Percentiles rank a stretch among this genome's conserved stretches.
Conservation (phyloP, 2,797 vertebrate species). For the Hydrophis major region DNA sequence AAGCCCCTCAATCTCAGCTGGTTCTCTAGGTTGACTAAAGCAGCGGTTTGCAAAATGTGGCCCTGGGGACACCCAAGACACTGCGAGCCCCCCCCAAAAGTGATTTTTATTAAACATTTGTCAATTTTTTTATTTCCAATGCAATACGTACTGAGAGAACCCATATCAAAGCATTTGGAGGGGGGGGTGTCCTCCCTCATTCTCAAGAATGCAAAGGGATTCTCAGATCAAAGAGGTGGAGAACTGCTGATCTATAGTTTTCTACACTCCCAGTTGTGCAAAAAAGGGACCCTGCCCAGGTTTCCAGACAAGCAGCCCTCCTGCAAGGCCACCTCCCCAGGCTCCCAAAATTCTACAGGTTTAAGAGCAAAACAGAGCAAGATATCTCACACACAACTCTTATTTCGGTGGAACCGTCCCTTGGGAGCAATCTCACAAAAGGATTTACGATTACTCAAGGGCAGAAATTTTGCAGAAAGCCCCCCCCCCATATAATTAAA, state of each 20-base stretch:
- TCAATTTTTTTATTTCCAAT: neutral
- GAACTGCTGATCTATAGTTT: neutral
- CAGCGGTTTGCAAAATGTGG: neutral
- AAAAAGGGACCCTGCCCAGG: neutral
- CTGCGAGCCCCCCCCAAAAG: neutral
- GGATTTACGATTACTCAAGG: neutral
- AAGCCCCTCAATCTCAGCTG: neutral
- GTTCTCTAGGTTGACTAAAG: neutral
- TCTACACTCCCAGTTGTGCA: neutral
- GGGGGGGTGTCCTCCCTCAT: neutral
- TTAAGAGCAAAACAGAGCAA: neutral
- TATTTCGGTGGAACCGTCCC: neutral
- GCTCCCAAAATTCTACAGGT: neutral
- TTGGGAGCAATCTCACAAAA: neutral
- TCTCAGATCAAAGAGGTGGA: neutral
- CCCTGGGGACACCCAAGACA: neutral
- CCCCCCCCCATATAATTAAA: neutral
- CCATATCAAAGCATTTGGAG: neutral
- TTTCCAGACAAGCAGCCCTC: neutral
- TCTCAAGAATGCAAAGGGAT: neutral
- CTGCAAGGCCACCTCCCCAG: accelerated
- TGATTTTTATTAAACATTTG: neutral
- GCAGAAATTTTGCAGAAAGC: neutral
- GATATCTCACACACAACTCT: neutral
- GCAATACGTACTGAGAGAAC: neutral